phyloP scores from a whole-genome alignment of 2,888 invertebrate species.

The Ichneumon xanthorius region DNA sequence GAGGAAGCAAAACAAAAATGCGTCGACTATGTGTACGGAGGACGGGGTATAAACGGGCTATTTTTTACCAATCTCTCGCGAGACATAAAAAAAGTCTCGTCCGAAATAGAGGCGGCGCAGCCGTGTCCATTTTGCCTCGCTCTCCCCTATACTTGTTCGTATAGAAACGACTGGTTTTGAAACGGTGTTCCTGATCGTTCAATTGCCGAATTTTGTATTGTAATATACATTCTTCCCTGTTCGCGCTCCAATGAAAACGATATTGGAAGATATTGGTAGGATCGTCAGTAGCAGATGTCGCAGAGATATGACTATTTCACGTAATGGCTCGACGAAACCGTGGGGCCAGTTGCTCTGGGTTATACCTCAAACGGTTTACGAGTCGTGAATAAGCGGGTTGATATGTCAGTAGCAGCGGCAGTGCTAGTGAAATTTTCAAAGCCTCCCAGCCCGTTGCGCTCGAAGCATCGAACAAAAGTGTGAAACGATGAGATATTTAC shows the following conservation, averaged over 20 bases:
- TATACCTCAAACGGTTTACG: neutral
- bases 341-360: neutral
- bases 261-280: neutral
- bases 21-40: too few relatives aligned
- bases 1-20: too few relatives aligned
- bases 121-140: neutral
- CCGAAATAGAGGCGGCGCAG: too few relatives aligned
- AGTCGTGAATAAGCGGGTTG: constrained; percentile 1
- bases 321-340: constrained; percentile 1
- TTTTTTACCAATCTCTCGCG: too few relatives aligned
- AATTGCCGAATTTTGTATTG: neutral
- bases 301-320: constrained; percentile 7
- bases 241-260: neutral
- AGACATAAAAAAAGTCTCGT: too few relatives aligned
- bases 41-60: too few relatives aligned
- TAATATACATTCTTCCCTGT: neutral
- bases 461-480: neutral
- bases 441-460: constrained; percentile 3
- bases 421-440: constrained; percentile 15
- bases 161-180: neutral
- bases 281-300: constrained; percentile 16
- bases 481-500: constrained; percentile 10
- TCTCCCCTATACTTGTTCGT: neutral
- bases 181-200: neutral
- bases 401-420: neutral